Evolutionary conservation across 2,888 invertebrate species (phyloP).

Genomic region (Omphaloscelis lunosa): DNA sequence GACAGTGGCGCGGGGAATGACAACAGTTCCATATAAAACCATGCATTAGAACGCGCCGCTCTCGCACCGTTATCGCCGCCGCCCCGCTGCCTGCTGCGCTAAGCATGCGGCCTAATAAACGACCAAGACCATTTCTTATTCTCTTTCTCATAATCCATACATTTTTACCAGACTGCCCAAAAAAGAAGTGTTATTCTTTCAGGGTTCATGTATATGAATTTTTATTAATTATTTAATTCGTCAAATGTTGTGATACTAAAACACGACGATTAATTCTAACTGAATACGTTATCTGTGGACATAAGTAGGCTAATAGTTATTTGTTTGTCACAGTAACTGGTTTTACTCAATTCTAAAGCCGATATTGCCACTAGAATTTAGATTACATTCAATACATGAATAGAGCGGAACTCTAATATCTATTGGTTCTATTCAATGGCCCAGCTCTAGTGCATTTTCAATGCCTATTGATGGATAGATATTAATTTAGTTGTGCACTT

Average conservation of each 20-base stretch:
- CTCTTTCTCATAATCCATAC: background rate
- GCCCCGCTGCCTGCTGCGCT: too few species aligned
- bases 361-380: constrained; percentile 23
- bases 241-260: background rate
- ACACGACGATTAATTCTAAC: background rate
- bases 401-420: constrained; percentile 30
- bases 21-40: too few species aligned
- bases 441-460: constrained; percentile 34
- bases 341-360: constrained; percentile 10
- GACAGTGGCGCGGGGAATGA: too few species aligned
- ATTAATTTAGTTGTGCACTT: constrained; percentile 26
- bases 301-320: constrained; percentile 1
- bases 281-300: background rate
- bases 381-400: constrained; percentile 39
- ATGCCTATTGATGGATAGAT: constrained; percentile 37
- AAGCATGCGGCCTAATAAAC: too few species aligned
- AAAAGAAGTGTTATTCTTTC: background rate
- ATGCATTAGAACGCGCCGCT: too few species aligned
- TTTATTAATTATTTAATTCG: background rate
- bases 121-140: background rate
- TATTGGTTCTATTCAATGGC: constrained; percentile 31
- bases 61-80: too few species aligned
- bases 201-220: background rate
- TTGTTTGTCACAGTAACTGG: background rate
- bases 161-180: background rate